A percentile compares a stretch with the other conserved stretches of the same genome.
Evolutionary conservation across 2,113 vertebrate species (phyloP).

Genomic region (Trematocara macrostoma): DNA sequence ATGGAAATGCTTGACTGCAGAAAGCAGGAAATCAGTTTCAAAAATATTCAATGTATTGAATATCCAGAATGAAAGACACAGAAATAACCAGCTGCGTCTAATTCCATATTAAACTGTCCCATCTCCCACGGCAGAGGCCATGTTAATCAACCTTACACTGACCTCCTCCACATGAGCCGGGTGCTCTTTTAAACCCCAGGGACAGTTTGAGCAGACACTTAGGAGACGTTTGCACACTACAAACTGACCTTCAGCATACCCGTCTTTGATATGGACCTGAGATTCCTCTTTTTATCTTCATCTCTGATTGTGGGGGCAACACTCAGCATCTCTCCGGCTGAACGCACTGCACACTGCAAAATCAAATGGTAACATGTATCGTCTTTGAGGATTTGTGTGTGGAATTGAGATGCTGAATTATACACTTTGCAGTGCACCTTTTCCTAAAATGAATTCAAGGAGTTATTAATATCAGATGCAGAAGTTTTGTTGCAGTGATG

Average conservation of each 20-base stretch:
- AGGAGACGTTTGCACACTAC: neutral
- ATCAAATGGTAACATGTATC: constrained; percentile 47
- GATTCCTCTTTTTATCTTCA: neutral
- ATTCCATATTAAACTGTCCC: neutral
- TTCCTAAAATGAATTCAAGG: neutral
- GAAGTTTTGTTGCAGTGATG: neutral
- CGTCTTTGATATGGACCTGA: constrained; percentile 7
- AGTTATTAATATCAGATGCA: neutral
- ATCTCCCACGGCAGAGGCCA: neutral
- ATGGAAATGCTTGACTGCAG: neutral
- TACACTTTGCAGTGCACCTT: neutral
- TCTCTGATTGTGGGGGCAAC: constrained; percentile 13
- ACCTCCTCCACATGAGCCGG: neutral
- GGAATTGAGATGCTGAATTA: neutral
- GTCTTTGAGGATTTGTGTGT: neutral
- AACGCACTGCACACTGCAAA: constrained; percentile 36
- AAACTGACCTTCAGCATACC: neutral
- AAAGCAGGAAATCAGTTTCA: neutral
- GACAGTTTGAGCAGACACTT: neutral
- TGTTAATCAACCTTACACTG: constrained; percentile 2
- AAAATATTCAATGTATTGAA: neutral
- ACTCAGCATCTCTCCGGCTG: neutral
- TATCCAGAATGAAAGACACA: neutral
- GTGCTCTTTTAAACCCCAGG: neutral
- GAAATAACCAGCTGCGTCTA: neutral